Evolutionary conservation across 2,888 invertebrate species (phyloP).

Genomic region (Cyclophora punctaria): DNA sequence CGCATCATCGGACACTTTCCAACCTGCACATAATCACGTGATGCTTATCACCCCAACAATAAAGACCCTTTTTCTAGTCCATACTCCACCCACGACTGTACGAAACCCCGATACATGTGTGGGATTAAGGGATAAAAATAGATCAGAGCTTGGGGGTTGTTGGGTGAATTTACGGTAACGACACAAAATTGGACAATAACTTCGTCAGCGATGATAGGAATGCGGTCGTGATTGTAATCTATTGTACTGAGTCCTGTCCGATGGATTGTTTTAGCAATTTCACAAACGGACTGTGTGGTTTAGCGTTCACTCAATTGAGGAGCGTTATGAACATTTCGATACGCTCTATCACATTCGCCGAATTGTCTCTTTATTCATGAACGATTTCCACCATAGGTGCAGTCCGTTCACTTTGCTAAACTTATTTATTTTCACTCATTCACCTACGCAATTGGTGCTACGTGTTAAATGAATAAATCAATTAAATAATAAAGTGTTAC

Average conservation of each 20-base stretch:
- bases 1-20: slow-evolving; percentile 90
- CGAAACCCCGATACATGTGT: slow-evolving; percentile 12
- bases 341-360: slow-evolving; percentile 5
- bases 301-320: too few species aligned
- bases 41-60: not conserved
- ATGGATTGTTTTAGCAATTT: slow-evolving; percentile 12
- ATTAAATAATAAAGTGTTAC: too few species aligned
- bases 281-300: not conserved
- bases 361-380: too few species aligned
- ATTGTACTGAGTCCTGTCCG: slow-evolving; percentile 11
- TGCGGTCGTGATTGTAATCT: slow-evolving; percentile 19
- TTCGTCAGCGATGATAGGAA: slow-evolving; percentile 23
- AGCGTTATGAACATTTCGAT: not conserved
- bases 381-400: too few species aligned
- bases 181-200: slow-evolving; percentile 21
- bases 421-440: too few species aligned
- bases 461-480: too few species aligned
- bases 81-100: not conserved
- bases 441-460: too few species aligned
- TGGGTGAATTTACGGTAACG: slow-evolving; percentile 22
- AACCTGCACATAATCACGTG: slow-evolving; percentile 67
- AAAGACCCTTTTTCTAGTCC: not conserved
- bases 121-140: slow-evolving; percentile 21
- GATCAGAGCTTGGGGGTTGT: slow-evolving; percentile 23
- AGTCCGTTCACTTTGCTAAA: too few species aligned